Conservation (phyloP, 2,113 vertebrate species). For the Propithecus coquereli region DNA sequence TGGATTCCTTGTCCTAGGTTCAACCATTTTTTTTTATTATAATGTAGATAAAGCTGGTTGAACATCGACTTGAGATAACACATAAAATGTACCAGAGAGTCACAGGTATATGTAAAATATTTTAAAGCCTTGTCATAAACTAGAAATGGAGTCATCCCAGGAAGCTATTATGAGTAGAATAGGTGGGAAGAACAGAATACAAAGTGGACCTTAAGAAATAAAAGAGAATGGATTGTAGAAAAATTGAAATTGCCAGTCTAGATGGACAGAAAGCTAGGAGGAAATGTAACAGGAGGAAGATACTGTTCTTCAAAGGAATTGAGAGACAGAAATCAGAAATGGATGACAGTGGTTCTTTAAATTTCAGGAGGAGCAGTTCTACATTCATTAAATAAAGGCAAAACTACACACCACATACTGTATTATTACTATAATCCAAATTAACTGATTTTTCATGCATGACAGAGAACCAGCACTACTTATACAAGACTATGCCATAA, state of each 20-base stretch:
- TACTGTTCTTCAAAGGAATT: not conserved
- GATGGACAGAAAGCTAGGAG: not conserved
- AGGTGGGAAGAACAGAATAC: not conserved
- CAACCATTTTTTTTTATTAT: not conserved
- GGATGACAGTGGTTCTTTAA: no score
- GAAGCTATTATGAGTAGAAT: not conserved
- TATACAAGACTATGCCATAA: rapidly evolving
- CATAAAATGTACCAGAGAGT: not conserved
- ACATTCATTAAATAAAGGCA: no score
- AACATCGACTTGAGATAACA: not conserved
- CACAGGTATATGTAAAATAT: not conserved
- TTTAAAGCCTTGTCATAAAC: not conserved
- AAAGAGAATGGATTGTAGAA: not conserved
- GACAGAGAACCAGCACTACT: no score
- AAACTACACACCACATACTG: rapidly evolving
- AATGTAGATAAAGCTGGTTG: not conserved
- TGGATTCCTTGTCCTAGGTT: not conserved
- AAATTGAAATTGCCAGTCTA: no score
- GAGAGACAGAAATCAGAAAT: not conserved
- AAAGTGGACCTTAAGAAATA: not conserved
- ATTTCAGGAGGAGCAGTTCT: not conserved
- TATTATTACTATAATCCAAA: not conserved
- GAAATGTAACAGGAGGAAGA: not conserved
- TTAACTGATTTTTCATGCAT: no score
- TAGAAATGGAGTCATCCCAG: no score